These are phyloP conservation scores for Malaclemys terrapin DNA, from an alignment of 2,113 vertebrate genomes.

Conservation along the genomic window DNA sequence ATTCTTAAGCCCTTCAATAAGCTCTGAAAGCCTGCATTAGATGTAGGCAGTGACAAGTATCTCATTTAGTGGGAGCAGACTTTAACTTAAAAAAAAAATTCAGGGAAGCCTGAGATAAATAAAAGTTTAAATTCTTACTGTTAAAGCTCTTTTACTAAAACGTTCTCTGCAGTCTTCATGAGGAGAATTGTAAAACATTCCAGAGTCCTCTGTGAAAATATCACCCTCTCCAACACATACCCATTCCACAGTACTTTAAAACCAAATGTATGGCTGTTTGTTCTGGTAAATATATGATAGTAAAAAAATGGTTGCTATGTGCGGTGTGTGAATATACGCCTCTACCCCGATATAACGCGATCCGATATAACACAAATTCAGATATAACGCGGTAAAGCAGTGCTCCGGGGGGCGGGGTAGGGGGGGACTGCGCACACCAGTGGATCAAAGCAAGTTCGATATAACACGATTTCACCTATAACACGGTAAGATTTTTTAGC, in stretches of 20 bases:
- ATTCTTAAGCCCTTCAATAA: constrained; percentile 17
- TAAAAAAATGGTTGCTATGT: neutral
- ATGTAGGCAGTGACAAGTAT: constrained; percentile 22
- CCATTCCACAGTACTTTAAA: neutral
- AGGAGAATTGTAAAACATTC: neutral
- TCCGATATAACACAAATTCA: too few species aligned
- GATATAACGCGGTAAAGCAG: too few species aligned
- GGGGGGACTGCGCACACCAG: too few species aligned
- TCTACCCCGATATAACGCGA: too few species aligned
- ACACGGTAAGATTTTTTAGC: too few species aligned
- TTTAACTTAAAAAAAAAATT: neutral
- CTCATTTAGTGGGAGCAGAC: neutral
- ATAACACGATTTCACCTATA: too few species aligned
- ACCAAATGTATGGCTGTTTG: neutral
- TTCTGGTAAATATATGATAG: neutral
- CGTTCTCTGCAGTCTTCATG: neutral
- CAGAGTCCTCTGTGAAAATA: neutral
- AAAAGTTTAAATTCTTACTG: neutral
- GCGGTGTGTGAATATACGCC: neutral
- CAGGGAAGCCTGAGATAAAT: neutral
- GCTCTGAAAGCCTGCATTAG: constrained; percentile 47
- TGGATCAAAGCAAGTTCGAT: too few species aligned
- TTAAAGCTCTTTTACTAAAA: neutral
- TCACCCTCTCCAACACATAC: neutral
- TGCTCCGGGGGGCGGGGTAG: too few species aligned